A percentile compares a stretch with the other conserved stretches of the same genome.
These are phyloP conservation scores for Hydrochoerus hydrochaeris DNA, from an alignment of 2,113 vertebrate species.

Conservation along the genomic window DNA sequence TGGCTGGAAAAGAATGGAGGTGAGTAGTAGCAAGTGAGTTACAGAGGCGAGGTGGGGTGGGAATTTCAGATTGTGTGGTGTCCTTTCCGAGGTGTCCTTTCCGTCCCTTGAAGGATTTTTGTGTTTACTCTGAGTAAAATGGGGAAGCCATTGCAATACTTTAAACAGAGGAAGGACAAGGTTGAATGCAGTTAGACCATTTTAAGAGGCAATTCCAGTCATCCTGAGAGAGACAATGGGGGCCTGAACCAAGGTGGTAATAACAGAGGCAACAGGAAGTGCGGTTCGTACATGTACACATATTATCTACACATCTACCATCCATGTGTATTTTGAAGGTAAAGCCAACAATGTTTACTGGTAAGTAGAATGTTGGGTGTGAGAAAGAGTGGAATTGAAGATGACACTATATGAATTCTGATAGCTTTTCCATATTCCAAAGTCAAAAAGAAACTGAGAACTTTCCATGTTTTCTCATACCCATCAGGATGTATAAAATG, in stretches of 20 bases:
- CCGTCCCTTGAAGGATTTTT: not conserved
- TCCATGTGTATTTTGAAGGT: not conserved
- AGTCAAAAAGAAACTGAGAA: not conserved
- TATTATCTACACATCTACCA: not conserved
- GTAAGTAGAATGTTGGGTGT: not conserved
- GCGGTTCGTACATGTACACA: not conserved
- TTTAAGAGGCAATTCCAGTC: not conserved
- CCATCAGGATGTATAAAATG: not conserved
- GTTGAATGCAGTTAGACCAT: not conserved
- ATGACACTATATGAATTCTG: not conserved
- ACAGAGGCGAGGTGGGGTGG: not conserved
- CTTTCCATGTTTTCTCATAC: not conserved
- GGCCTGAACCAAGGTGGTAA: not conserved
- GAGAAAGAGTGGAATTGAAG: not conserved
- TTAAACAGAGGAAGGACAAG: not conserved
- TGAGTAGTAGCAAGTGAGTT: not conserved
- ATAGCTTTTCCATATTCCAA: not conserved
- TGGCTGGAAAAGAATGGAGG: not conserved
- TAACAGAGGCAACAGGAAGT: not conserved
- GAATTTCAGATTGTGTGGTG: too few species aligned
- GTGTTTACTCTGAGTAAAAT: not conserved
- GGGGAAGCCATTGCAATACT: not conserved
- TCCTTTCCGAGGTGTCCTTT: not conserved
- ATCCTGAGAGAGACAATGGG: not conserved
- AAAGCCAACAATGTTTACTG: not conserved